Conservation (phyloP, 2,888 invertebrate genomes). For the Cremastinae sp. region DNA sequence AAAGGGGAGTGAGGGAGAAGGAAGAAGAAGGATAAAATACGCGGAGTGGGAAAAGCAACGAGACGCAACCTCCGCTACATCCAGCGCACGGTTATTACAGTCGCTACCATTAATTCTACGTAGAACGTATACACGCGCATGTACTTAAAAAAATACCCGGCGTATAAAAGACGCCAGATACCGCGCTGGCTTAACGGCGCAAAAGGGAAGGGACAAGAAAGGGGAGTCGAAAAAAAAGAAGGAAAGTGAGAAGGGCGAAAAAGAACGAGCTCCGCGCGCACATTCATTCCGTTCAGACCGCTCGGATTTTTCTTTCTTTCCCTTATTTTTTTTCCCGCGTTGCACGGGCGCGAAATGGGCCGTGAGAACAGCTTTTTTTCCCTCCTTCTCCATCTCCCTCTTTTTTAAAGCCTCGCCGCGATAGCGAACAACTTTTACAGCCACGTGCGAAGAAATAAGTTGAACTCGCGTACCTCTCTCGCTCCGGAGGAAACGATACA, state of each 20-base stretch:
- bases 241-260: neutral
- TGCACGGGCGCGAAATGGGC: slow-evolving; percentile 46
- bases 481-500: neutral
- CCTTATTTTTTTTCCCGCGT: neutral
- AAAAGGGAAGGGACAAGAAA: neutral
- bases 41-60: neutral
- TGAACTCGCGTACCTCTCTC: neutral
- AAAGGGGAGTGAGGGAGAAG: slow-evolving; percentile 11
- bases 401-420: slow-evolving; percentile 38
- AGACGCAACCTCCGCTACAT: slow-evolving; percentile 21
- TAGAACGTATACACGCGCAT: slow-evolving; percentile 14
- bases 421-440: slow-evolving; percentile 26
- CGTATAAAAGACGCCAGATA: slow-evolving; percentile 36
- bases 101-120: slow-evolving; percentile 33
- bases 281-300: slow-evolving; percentile 31
- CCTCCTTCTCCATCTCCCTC: neutral
- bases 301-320: slow-evolving; percentile 24
- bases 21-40: neutral
- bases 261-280: slow-evolving; percentile 11
- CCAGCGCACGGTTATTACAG: slow-evolving; percentile 30
- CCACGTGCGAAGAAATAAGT: slow-evolving; percentile 4
- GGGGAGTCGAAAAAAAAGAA: neutral
- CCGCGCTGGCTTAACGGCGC: slow-evolving; percentile 10
- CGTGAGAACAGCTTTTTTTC: slow-evolving; percentile 27
- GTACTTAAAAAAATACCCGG: slow-evolving; percentile 18